These are phyloP conservation scores for Gila robusta DNA, from an alignment of 2,797 vertebrate species.

Conservation along the genomic window DNA sequence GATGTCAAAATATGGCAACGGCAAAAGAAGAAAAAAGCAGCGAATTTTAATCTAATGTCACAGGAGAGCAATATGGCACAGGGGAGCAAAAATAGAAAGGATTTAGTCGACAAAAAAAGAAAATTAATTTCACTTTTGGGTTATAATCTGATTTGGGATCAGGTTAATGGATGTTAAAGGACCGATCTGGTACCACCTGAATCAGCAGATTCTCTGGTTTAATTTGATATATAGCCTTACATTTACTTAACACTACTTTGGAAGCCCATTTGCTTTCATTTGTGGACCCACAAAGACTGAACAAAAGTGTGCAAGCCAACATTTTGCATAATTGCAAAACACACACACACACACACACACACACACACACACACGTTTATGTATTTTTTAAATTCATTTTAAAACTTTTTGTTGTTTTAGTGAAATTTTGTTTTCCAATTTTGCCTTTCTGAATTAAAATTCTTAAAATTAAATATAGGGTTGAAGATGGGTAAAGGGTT, in stretches of 20 bases:
- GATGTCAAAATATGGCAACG: background rate
- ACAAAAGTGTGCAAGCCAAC: background rate
- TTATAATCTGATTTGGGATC: conserved; percentile 18
- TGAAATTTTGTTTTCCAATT: no score
- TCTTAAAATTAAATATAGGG: background rate
- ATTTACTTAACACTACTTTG: background rate
- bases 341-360: background rate
- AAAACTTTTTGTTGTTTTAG: no score
- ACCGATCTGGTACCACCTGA: background rate
- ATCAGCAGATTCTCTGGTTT: background rate
- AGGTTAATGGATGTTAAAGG: background rate
- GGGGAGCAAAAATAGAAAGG: background rate
- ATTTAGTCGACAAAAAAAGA: background rate
- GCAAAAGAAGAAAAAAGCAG: background rate
- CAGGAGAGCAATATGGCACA: background rate
- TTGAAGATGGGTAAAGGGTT: background rate
- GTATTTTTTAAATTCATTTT: no score
- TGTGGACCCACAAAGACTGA: background rate
- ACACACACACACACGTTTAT: no score
- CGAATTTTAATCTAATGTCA: background rate
- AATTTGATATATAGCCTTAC: background rate
- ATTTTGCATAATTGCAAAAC: background rate
- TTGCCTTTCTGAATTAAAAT: background rate
- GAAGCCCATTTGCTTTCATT: background rate
- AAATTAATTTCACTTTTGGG: background rate